Percentiles rank a stretch among this genome's conserved stretches.
Conservation (phyloP, 1,140 invertebrate genomes). For the Saccostrea echinata region DNA sequence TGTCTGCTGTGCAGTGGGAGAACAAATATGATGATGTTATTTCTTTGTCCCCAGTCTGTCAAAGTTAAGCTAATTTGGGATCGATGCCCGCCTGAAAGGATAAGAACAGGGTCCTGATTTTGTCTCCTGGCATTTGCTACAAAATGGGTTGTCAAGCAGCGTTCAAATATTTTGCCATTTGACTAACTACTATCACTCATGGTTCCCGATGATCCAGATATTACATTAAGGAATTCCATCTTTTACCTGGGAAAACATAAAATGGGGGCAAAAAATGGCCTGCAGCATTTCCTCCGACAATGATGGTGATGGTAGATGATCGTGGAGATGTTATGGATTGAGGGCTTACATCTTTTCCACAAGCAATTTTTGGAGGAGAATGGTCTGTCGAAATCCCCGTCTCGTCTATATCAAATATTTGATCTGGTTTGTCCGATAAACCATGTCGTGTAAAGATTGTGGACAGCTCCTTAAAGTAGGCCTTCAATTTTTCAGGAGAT, state of each 20-base stretch:
- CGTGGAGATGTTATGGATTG: too few species aligned
- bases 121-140: neutral
- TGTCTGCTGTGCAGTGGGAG: too few species aligned
- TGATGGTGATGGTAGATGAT: too few species aligned
- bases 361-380: constrained; percentile 35
- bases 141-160: constrained; percentile 34
- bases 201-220: constrained; percentile 14
- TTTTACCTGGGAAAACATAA: constrained; percentile 51
- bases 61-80: too few species aligned
- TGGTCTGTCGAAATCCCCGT: constrained; percentile 47
- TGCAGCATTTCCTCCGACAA: constrained; percentile 40
- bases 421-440: too few species aligned
- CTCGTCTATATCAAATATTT: constrained; percentile 53
- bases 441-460: too few species aligned
- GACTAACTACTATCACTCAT: constrained; percentile 42
- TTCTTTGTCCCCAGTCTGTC: too few species aligned
- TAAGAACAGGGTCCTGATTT: too few species aligned
- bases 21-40: too few species aligned
- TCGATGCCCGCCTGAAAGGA: too few species aligned
- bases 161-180: constrained; percentile 31
- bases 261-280: constrained; percentile 44
- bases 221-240: neutral
- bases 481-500: too few species aligned
- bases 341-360: constrained; percentile 4
- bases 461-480: too few species aligned